These are phyloP conservation scores for Pentamera pediparva DNA, from an alignment of 53 echinoderm and acorn worm species.

Conservation along the genomic window DNA sequence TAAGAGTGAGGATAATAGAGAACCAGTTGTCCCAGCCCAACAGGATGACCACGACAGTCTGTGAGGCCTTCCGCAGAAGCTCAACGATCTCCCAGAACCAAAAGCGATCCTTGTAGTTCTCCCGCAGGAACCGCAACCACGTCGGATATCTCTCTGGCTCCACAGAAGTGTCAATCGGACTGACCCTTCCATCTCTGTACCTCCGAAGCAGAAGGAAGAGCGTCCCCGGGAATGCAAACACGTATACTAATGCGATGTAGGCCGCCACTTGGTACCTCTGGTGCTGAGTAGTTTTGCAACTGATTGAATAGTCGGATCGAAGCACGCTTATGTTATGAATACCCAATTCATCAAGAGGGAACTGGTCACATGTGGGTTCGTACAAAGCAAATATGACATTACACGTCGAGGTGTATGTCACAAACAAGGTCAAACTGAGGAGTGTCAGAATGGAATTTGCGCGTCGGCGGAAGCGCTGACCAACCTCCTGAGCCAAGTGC, in stretches of 20 bases:
- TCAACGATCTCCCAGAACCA: conserved; percentile 32
- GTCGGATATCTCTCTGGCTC: not conserved
- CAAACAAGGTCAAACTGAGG: not conserved
- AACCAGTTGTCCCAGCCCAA: conserved; percentile 6
- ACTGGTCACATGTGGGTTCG: not conserved
- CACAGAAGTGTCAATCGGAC: too few relatives aligned
- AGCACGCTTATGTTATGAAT: not conserved
- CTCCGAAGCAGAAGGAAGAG: not conserved
- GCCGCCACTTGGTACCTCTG: conserved; percentile 1
- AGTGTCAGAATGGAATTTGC: not conserved
- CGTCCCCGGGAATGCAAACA: not conserved
- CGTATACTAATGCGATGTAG: not conserved
- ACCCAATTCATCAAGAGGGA: conserved; percentile 14
- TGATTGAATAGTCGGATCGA: conserved; percentile 49
- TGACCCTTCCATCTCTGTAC: not conserved
- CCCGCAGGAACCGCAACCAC: conserved; percentile 6
- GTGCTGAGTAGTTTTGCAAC: conserved; percentile 23
- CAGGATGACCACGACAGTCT: not conserved
- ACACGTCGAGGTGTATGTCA: conserved; percentile 26
- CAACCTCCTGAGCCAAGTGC: not conserved
- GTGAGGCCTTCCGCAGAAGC: not conserved
- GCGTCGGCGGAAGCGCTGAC: not conserved
- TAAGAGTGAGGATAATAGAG: not conserved
- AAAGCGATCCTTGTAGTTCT: conserved; percentile 15
- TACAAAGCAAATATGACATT: conserved; percentile 25